Evolutionary conservation across 2,888 invertebrate species (phyloP).

Genomic region (Metacarcinus magister): DNA sequence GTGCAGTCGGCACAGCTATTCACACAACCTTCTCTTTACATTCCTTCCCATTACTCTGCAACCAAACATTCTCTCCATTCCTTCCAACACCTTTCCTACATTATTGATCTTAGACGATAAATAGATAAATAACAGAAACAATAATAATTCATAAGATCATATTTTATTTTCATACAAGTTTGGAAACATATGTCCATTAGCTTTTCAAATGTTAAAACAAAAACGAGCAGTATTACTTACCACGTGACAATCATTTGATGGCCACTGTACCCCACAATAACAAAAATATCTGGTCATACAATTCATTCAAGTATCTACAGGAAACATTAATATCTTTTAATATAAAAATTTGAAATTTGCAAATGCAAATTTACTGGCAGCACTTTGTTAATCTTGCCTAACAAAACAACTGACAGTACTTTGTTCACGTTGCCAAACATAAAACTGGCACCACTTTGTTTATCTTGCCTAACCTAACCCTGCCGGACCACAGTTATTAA

Average conservation of each 20-base stretch:
- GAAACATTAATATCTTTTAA: background rate
- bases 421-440: background rate
- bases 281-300: slow-evolving; percentile 21
- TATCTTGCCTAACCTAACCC: background rate
- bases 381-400: background rate
- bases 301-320: background rate
- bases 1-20: no score
- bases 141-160: background rate
- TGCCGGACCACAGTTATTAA: background rate
- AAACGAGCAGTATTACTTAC: background rate
- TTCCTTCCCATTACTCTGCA: no score
- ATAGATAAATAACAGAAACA: no score
- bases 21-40: no score
- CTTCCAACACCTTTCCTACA: no score
- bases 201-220: background rate
- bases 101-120: no score
- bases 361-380: background rate
- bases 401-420: background rate
- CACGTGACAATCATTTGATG: background rate
- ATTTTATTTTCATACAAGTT: slow-evolving; percentile 6
- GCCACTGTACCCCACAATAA: background rate
- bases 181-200: background rate
- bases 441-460: background rate
- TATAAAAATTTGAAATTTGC: background rate
- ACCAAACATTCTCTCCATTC: no score